Evolutionary conservation across 1,140 invertebrate species (phyloP), one percentile per base, ranked within the genome.

Genomic region (Heliconius melpomene): DNA sequence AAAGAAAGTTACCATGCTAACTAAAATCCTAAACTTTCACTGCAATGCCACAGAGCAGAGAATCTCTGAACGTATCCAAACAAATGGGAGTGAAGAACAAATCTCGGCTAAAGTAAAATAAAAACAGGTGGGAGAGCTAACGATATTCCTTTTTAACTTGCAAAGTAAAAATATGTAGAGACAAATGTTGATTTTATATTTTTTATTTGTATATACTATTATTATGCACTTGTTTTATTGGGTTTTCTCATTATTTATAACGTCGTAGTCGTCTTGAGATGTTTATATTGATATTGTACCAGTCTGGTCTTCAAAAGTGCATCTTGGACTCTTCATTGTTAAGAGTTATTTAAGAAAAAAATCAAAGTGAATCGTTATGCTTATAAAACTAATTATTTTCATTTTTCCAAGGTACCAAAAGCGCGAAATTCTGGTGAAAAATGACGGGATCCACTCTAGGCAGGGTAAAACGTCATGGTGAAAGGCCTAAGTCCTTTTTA

Each of bases 1-100:
- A 77, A 76, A 75, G 38, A 77, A 70, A 77, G 50, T 72, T 54
- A 0, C 50, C 57, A 0, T 77, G 11, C 70, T 36, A 77, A 77
- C 76, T 77, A 36, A 77, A 72, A 77, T 38, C 70, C 46, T n/a
- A 29, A 77, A 77, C 70, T 77, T 77, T 72, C 76, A 52, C 70
- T 23, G 11, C 46, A 46, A 77, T 72, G 40, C 76, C 38, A 26
- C 70, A 77, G 70, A 72, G 29, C 52, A 20, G 16, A 20, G 50
- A 20, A 46, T 16, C 38, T 54, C 38, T 38, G 75, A 72, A 29
- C 46, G 70, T 71, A 77, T 77, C 38, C 46, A 72, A 72, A 77
- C 76, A 77, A 77, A 72, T 46, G 70, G 46, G 29, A 54, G 70
- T 72, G 54, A 72, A 77, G 70, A 77, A 77, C 66, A 72, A 77